Base-by-base conservation (phyloP, 2,888 invertebrate species). In the Agonopterix subpropinquella region DNA sequence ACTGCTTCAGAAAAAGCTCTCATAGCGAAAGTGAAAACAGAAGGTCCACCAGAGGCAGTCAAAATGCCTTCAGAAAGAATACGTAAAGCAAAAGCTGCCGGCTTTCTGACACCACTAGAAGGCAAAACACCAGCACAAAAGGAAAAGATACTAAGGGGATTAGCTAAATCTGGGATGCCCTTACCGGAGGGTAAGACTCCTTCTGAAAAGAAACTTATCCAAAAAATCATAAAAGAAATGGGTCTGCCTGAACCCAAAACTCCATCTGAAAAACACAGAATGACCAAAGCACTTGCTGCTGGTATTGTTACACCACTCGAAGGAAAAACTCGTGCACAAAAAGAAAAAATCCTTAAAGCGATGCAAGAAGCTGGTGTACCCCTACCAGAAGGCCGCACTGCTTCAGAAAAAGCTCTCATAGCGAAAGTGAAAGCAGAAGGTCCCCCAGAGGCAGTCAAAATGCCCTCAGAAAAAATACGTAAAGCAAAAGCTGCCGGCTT, bases 161-260 rank as follows among this genome's bases (percentile, higher is more conserved):
- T 39, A 36, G 44, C 35, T 1, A 35, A 36, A 11, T 3, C 11
- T 8, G 44, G 44, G 0, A 52, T 64, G 13, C 57, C 59, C 7
- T 50, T 70, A 0, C 64, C 67, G 4, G 66, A 64, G 51, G 65
- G 43, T 8, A 65, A 54, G 49, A 69, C 75, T 0, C 8, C 56
- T 11, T 75, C 76, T 15, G 76, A 75, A 58, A 73, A 67, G 9
- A 53, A 56, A 36, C 8, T 63, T 2, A 53, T 56, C 7, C 48
- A 53, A 1, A 64, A 61, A 51, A 53, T 60, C 5, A 51, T 53
- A 48, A 48, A 47, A 11, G 56, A 56, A 3, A n/a, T 61, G 10
- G 64, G 65, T 1, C 39, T 64, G 0, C 62, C 65, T 4, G 47
- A 52, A 1, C 53, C 66, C 48, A 69, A 66, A 54, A 62, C 64